Evolutionary conservation across 2,888 invertebrate species (phyloP), one percentile per base, ranked within the genome.

Genomic region (Scrobipalpa costella): DNA sequence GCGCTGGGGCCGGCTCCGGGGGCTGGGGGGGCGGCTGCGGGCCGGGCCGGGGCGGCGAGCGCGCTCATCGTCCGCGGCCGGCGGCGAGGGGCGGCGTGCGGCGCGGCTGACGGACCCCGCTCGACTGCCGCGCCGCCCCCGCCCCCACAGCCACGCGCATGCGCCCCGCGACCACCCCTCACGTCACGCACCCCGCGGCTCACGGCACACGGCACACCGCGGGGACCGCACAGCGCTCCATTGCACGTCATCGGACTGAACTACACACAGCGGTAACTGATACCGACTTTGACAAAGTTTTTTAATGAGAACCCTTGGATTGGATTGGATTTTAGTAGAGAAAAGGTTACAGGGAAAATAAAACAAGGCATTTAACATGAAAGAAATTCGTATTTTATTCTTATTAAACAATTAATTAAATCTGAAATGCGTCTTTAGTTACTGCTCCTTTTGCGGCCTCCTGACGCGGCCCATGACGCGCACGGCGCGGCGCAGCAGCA

Each of bases 401-500:
- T 40, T 40, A 40, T n/a, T n/a, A 40, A 40, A 40, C 40, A 13
- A 13, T n/a, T n/a, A 13, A 13, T 2, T 40, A 13, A 40, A 38
- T 7, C 13, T n/a, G 13, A 6, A 17, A 7, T 47, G 15, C 17
- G 17, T 17, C 8, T 47, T n/a, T 11, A 6, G 13, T 11, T 17
- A 7, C 15, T 47, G 17, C 7, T 47, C 47, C 7, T 47, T 47
- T 0, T 11, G n/a, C 47, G 47, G 47, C 8, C 47, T 15, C 17
- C n/a, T 15, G 6, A 15, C 47, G 17, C 52, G 52, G 27, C 27
- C 27, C 11, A 52, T 27, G 1, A 52, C 19, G 13, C 27, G 17
- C 27, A 52, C 13, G 11, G 52, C 52, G 63, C 17, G 57, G 17
- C 59, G 62, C 62, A 49, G 65, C 67, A 65, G 66, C 66, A 65